phyloP scores from a whole-genome alignment of 2,797 vertebrate species.

The Allobates femoralis region DNA sequence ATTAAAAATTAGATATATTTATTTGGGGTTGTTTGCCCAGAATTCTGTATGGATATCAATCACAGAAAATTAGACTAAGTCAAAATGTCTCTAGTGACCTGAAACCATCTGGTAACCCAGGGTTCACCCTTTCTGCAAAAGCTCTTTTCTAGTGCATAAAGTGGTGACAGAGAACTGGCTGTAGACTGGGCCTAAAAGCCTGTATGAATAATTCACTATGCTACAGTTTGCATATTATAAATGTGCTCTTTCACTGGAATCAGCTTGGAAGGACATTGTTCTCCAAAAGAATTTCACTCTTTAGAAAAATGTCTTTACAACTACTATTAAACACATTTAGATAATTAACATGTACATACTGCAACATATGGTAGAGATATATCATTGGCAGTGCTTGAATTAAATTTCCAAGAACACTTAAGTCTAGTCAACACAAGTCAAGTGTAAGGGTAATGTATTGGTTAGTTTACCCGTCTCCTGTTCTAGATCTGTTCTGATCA shows the following conservation, averaged over 20 bases:
- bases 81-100: slow-evolving; percentile 58
- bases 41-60: slow-evolving; percentile 56
- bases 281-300: neutral
- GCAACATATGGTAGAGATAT: neutral
- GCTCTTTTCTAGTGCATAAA: slow-evolving; percentile 41
- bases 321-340: neutral
- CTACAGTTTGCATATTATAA: slow-evolving; percentile 49
- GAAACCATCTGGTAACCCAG: slow-evolving; percentile 59
- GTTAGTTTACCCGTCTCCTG: neutral
- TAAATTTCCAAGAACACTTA: neutral
- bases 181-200: slow-evolving; percentile 44
- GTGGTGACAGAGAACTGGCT: slow-evolving; percentile 63
- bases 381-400: neutral
- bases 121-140: slow-evolving; percentile 61
- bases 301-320: slow-evolving; percentile 14
- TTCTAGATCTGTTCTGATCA: neutral
- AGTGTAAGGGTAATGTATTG: neutral
- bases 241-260: slow-evolving; percentile 41
- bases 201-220: slow-evolving; percentile 56
- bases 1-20: slow-evolving; percentile 32
- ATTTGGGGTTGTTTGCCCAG: slow-evolving; percentile 56
- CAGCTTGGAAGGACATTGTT: slow-evolving; percentile 41
- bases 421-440: neutral
- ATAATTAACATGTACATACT: slow-evolving; percentile 9
- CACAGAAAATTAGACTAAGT: slow-evolving; percentile 58